Base-by-base conservation (phyloP, 1,140 invertebrate genomes). In the Nilaparvata lugens region DNA sequence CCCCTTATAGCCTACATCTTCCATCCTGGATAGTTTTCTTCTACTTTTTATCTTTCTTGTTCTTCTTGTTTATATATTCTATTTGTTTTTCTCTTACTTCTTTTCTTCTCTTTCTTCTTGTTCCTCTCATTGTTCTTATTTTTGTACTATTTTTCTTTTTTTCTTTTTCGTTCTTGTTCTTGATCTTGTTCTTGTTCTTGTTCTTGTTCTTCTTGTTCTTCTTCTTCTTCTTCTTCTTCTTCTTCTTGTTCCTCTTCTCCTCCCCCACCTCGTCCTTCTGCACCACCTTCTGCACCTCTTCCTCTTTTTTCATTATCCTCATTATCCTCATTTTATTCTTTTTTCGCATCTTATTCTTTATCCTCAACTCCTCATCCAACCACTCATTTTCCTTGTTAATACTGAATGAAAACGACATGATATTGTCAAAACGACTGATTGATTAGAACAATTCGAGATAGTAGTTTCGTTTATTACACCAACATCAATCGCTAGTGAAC, bases 61-160 rank as follows among this genome's bases (percentile, higher is more conserved):
- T 28, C 25, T 28, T 28, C 25, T 28, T 28, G 3, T 28, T 28
- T 7, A 4, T 28, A 3, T 28, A 4, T 7, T 28, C 7, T 28
- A 3, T 28, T 28, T 7, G 3, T 28, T 7, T 28, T 28, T 7
- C 18, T 14, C 31, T 56, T 19, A 13, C 23, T 56, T 35, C 11
- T 25, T 52, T 31, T 56, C 59, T 38, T 54, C 43, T 56, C 55
- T 21, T 56, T 53, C 38, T 21, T 56, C 38, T 25, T 13, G 1
- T 31, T 56, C 42, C 31, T 35, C 24, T 38, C 13, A 9, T 40
- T 21, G 6, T 40, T 45, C 23, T 18, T 40, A 4, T 56, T 42
- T 43, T 19, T 7, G 52, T 51, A 23, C 9, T 13, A 7, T 58
- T 58, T 45, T 48, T 38, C 25, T 28, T 28, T 7, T 28, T 28